Evolutionary conservation across 2,113 vertebrate species (phyloP).

Genomic region (Carlito syrichta): DNA sequence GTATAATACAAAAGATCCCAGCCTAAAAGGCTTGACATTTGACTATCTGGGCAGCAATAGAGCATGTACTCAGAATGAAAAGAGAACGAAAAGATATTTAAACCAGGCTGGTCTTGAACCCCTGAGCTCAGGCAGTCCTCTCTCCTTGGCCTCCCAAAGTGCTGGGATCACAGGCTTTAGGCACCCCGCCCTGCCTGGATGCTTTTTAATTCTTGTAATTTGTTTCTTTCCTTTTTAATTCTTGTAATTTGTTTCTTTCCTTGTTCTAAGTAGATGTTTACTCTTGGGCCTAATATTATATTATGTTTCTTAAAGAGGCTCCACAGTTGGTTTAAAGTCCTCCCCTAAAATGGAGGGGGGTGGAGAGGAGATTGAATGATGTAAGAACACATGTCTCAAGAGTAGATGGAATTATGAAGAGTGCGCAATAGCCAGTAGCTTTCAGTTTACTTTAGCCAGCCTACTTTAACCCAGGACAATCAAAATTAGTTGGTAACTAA

Average conservation of each 20-base stretch:
- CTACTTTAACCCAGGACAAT: background rate
- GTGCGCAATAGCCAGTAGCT: background rate
- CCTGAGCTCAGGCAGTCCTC: no score
- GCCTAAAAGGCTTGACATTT: constrained; percentile 24
- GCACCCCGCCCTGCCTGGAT: no score
- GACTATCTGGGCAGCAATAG: constrained; percentile 1
- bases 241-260: background rate
- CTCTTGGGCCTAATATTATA: background rate
- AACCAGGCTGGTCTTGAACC: no score
- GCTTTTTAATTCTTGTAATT: no score
- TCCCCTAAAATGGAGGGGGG: background rate
- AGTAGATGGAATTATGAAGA: background rate
- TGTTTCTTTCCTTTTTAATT: no score
- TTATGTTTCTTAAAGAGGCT: background rate
- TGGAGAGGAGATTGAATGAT: background rate
- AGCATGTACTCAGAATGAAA: background rate
- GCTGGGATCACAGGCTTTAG: no score
- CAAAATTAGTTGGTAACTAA: background rate
- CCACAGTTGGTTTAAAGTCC: background rate
- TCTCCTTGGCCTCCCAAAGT: no score
- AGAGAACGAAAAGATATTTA: constrained; percentile 22
- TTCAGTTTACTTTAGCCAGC: background rate
- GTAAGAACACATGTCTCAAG: background rate
- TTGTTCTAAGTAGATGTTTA: background rate
- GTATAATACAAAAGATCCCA: background rate